These are phyloP conservation scores for Gephyroberyx darwinii DNA, from an alignment of 2,797 vertebrate species.

Conservation along the genomic window DNA sequence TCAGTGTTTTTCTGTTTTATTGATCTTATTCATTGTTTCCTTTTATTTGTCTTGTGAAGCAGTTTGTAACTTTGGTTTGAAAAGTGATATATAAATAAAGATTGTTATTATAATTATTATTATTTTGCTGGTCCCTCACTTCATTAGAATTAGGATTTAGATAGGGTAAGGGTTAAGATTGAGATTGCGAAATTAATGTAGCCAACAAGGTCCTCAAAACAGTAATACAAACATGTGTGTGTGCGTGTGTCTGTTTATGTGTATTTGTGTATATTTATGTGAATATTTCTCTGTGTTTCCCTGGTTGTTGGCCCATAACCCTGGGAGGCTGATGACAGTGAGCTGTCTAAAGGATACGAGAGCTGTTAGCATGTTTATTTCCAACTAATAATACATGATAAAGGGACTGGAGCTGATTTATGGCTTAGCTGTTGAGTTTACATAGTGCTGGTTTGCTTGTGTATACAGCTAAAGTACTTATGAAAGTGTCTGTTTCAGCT, in stretches of 20 bases:
- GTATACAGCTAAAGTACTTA: background rate
- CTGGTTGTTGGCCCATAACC: background rate
- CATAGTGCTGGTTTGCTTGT: background rate
- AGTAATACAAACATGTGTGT: background rate
- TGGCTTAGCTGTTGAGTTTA: no score
- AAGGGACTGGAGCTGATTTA: background rate
- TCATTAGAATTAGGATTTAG: no score
- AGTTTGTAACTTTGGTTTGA: no score
- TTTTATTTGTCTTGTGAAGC: no score
- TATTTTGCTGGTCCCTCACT: no score
- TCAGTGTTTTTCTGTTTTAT: no score
- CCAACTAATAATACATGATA: slow-evolving; percentile 11
- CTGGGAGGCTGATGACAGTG: slow-evolving; percentile 2
- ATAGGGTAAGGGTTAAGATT: no score
- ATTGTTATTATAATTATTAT: no score
- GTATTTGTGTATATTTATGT: slow-evolving; percentile 5
- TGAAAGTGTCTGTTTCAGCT: background rate
- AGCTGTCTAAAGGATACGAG: slow-evolving; percentile 5
- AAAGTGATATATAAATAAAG: no score
- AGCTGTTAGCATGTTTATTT: slow-evolving; percentile 17
- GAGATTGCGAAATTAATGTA: no score
- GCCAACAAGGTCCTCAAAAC: no score
- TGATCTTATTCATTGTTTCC: no score
- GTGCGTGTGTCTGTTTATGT: background rate
- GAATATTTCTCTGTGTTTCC: background rate